Base-by-base conservation (phyloP, 2,888 invertebrate species). In the Bellardia bayeri region DNA sequence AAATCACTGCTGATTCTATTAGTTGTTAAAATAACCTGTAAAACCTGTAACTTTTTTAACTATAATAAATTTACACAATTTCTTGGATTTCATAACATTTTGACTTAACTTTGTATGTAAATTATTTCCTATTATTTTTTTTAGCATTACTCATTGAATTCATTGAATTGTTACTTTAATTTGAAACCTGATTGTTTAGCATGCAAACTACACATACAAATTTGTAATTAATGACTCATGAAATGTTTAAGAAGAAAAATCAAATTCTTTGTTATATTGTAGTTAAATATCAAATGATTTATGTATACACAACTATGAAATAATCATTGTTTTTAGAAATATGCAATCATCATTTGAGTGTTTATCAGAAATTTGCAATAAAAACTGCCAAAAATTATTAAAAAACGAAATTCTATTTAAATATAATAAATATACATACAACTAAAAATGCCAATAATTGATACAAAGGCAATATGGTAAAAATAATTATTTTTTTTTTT, bases 271-370 rank as follows among this genome's bases (percentile, higher is more conserved):
- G 3, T 11, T 61, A 33, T 61, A 8, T 37, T 37, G 37, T 23
- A 56, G 56, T 5, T n/a, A 51, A 23, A 23, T 56, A 9, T 64
- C 9, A 16, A 64, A 40, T 40, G 64, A 16, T 54, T 37, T 68
- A n/a, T 33, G 14, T 71, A 33, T n/a, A 3, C 40, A 42, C n/a
- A 69, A 33, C 0, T 16, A 71, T 71, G 37, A 54, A 71, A 33
- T 37, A 71, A 71, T 54, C n/a, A 71, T 54, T 71, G 54, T 37
- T 71, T 69, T 71, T 54, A 37, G 37, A 51, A 16, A 68, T 54
- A 64, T 64, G 14, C 61, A 37, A 61, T 61, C 61, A 61, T 61
- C 61, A 61, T 61, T 58, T 30, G 1, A 30, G 13, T 11, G 23
- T 58, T 58, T 23, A 58, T 13, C 30, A 58, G 23, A 5, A 30